phyloP scores from a whole-genome alignment of 2,888 invertebrate genomes.

The Gandaritis pyraliata region DNA sequence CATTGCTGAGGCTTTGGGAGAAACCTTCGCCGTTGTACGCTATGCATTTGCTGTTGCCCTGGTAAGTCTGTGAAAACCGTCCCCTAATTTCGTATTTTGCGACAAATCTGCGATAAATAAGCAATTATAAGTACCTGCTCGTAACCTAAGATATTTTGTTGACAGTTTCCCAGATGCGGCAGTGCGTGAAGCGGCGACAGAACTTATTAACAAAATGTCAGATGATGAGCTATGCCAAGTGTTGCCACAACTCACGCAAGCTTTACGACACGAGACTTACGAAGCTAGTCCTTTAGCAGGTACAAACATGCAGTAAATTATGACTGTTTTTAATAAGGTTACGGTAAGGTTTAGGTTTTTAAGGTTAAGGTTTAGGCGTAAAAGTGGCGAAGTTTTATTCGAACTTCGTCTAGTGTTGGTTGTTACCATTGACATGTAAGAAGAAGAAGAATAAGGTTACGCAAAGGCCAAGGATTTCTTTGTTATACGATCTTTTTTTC shows the following conservation, averaged over 20 bases:
- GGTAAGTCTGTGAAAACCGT: slow-evolving; percentile 78
- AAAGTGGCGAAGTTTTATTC: too few species aligned
- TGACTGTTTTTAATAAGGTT: too few species aligned
- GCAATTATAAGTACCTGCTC: too few species aligned
- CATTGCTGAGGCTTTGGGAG: slow-evolving; percentile 94
- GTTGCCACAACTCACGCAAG: slow-evolving; percentile 97
- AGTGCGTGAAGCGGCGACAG: slow-evolving; percentile 93
- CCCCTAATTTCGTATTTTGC: neutral
- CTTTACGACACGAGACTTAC: slow-evolving; percentile 94
- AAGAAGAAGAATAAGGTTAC: too few species aligned
- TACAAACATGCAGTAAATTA: slow-evolving; percentile 31
- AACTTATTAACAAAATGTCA: slow-evolving; percentile 90
- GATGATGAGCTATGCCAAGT: slow-evolving; percentile 96
- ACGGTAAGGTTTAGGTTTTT: too few species aligned
- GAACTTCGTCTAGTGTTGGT: too few species aligned
- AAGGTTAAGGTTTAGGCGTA: too few species aligned
- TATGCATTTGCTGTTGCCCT: slow-evolving; percentile 95
- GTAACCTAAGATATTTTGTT: neutral
- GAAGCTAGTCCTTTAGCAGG: slow-evolving; percentile 94
- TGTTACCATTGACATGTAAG: too few species aligned
- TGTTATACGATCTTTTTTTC: neutral
- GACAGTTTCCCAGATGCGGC: slow-evolving; percentile 94
- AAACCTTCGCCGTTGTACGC: slow-evolving; percentile 94
- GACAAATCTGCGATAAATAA: neutral
- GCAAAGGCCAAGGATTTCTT: too few species aligned